Evolutionary conservation across 30 jellyfish, hydroid and myxozoan species (phyloP), one percentile per base, ranked within the genome.

Genomic region (Cassiopea xamachana): DNA sequence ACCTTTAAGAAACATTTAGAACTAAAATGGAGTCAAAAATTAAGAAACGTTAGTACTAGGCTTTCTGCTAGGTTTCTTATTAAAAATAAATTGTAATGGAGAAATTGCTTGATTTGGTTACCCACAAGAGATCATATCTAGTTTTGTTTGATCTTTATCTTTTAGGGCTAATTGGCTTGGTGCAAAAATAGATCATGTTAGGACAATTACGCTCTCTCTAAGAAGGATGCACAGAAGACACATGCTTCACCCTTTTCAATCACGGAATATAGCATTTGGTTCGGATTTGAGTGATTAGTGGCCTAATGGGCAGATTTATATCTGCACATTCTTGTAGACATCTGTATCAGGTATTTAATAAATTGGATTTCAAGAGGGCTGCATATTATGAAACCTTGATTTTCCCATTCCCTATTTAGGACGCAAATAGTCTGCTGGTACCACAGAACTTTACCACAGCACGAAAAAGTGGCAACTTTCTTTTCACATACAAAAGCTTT

Each of bases 151-250:
- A 71, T 71, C 58, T 14, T 71, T 2, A 71, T 12, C 80, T 18
- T 71, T 71, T 71, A 0, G n/a, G 27, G 80, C 15, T 71, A 71
- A 71, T 71, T 71, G 80, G 80, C 55, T 71, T 71, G 58, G 55
- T 18, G 27, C 1, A 14, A 19, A 0, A 19, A 71, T 8, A 1
- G 16, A 19, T 19, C 17, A 7, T 71, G 27, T 71, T 19, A 71
- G 55, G 39, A 9, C 80, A 27, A 12, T 71, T 43, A 16, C 2
- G 7, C 50, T 15, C 18, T 43, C 12, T 15, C 5, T n/a, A 71
- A 3, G 58, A 17, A 71, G 80, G 55, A 71, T 71, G 80, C 74
- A 64, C 43, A 5, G 74, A 64, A 14, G 74, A 64, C 74, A 64
- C 74, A 13, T 4, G 8, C 15, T 14, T 4, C 15, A 2, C 43